These are phyloP conservation scores for Athrips mouffetella DNA, from an alignment of 2,888 invertebrate species.

Conservation along the genomic window DNA sequence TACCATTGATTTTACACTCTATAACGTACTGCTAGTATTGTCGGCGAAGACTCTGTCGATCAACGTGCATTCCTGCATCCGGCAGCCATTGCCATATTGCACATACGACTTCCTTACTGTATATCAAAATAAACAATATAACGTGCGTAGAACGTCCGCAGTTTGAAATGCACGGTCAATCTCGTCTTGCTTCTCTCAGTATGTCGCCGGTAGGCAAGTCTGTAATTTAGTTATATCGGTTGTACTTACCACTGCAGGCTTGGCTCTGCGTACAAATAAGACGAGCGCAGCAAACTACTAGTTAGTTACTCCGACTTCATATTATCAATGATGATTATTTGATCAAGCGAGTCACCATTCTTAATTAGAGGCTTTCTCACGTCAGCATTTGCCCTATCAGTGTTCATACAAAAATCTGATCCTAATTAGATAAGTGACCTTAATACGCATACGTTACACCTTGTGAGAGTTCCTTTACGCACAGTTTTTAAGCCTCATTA, in stretches of 20 bases:
- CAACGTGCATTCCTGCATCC: background rate
- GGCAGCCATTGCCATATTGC: background rate
- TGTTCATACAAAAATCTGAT: slow-evolving; percentile 26
- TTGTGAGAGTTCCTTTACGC: slow-evolving; percentile 27
- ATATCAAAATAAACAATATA: slow-evolving; percentile 1
- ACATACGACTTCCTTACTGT: slow-evolving; percentile 1
- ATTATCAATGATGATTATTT: slow-evolving; percentile 20
- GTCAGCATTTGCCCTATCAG: slow-evolving; percentile 33
- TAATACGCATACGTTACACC: slow-evolving; percentile 23
- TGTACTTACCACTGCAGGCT: slow-evolving; percentile 14
- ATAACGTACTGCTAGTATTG: background rate
- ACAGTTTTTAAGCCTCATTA: slow-evolving; percentile 14
- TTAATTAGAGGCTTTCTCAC: slow-evolving; percentile 54
- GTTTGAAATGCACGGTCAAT: slow-evolving; percentile 9
- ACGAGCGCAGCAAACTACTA: slow-evolving; percentile 6
- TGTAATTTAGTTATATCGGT: slow-evolving; percentile 17
- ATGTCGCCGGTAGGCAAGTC: background rate
- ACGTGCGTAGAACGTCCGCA: background rate
- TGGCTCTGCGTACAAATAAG: slow-evolving; percentile 15
- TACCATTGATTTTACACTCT: background rate
- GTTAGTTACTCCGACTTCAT: slow-evolving; percentile 7
- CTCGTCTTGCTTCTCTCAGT: slow-evolving; percentile 9
- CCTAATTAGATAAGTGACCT: slow-evolving; percentile 31
- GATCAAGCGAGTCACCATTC: slow-evolving; percentile 41
- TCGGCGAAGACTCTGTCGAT: too few species aligned